These are phyloP conservation scores for Oreochromis niloticus DNA, from an alignment of 2,113 vertebrate genomes.

Conservation along the genomic window DNA sequence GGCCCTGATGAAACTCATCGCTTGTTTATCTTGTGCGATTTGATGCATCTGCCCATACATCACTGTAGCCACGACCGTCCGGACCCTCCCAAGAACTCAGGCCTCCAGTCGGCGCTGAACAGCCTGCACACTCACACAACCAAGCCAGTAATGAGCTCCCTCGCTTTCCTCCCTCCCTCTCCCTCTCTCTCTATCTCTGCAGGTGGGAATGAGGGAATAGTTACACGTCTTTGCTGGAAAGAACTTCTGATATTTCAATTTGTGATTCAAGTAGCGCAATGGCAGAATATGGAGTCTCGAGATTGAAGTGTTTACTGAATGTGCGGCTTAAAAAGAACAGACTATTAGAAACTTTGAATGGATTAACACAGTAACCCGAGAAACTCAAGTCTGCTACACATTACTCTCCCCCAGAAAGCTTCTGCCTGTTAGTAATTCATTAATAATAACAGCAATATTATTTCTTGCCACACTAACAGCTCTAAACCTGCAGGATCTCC, in stretches of 20 bases:
- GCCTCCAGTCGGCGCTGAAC: conserved; percentile 38
- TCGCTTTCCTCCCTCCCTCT: neutral
- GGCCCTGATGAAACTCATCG: conserved; percentile 94
- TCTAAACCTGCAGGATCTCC: neutral
- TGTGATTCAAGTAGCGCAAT: conserved; percentile 14
- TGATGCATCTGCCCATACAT: conserved; percentile 91
- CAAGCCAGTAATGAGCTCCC: conserved; percentile 38
- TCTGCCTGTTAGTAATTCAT: neutral
- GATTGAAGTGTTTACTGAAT: neutral
- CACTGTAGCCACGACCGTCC: conserved; percentile 63
- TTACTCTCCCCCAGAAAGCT: neutral
- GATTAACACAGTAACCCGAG: neutral
- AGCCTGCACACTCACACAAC: conserved; percentile 27
- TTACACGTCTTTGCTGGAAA: conserved; percentile 21
- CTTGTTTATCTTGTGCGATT: conserved; percentile 97
- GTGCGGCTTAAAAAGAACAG: neutral
- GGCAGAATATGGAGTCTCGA: neutral
- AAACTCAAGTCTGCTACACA: neutral
- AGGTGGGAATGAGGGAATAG: conserved; percentile 35
- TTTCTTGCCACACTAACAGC: neutral
- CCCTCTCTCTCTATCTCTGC: conserved; percentile 8
- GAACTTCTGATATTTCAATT: conserved; percentile 54
- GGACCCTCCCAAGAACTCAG: conserved; percentile 68
- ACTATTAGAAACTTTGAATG: neutral
- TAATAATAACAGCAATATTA: neutral